Evolutionary conservation across 2,888 invertebrate genomes (phyloP), one percentile per base, ranked within the genome.

Genomic region (Spodoptera exigua): DNA sequence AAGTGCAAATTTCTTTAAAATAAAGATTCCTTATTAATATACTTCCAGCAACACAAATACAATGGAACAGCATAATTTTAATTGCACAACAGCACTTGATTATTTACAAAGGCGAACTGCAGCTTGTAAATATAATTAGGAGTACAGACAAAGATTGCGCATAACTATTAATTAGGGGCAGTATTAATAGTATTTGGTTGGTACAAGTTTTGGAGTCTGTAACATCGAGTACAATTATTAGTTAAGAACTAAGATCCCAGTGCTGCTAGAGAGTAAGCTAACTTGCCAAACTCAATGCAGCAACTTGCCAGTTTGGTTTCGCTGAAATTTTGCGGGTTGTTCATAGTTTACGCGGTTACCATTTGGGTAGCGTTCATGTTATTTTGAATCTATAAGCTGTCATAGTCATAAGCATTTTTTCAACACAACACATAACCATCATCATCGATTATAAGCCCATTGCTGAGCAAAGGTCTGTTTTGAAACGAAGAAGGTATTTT

Each of bases 181-280:
- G 32, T 1, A 65, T 40, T 46, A 52, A 10, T 44, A 59, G 46
- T 47, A 48, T 61, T 65, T 53, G 48, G 55, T 58, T 32, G n/a
- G n/a, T 54, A 58, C 51, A 71, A 78, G 57, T 65, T 60, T 7
- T 9, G 27, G 35, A n/a, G 10, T 43, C 27, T 55, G 56, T 43
- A 64, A 21, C 62, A 59, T 67, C 64, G 51, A 65, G 57, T 59
- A 74, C 68, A 74, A 79, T 78, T 74, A 82, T 73, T 76, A 80
- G 74, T 79, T 78, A 62, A 39, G 43, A 75, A 74, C 44, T 43
- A 7, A 55, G 40, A 47, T 52, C 47, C 9, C 14, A 17, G 16
- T 48, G 49, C 49, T 36, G 11, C 40, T 34, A 66, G 60, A 27
- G 2, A 9, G 27, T 34, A 13, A 17, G 47, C 45, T 59, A 59